Evolutionary conservation across 2,113 vertebrate species (phyloP), one percentile per base, ranked within the genome.

Genomic region (Uria aalge): DNA sequence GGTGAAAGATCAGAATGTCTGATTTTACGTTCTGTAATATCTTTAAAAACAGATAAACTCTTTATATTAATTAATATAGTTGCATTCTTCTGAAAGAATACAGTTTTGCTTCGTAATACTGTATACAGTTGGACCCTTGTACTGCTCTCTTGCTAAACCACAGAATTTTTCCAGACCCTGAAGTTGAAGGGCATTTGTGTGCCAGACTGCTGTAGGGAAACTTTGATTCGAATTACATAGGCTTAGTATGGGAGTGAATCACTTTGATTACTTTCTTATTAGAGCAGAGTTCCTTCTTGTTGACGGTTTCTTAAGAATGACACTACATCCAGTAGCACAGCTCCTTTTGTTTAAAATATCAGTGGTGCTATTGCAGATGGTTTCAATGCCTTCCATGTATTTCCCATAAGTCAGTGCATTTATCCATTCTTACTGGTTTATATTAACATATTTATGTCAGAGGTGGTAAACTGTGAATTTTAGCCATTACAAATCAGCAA

Each of bases 91-190:
- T 67, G 36, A 57, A 80, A 86, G 12, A 88, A 27, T 50, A 43
- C 3, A 1, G 3, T 45, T 95, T 92, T 88, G 32, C 50, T 55
- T 92, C 2, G 1, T 56, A 90, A 40, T n/a, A 21, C 41, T 30
- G 9, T 83, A 48, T 59, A 68, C 17, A 60, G 47, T 87, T 59
- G 69, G 23, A 76, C 29, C 30, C 36, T 43, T 82, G 32, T 71
- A 34, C 67, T 77, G 22, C 24, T 78, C 9, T 64, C 15, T 69
- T 77, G 59, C 85, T 92, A 96, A 85, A 71, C 55, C 66, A 55
- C 84, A 68, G 63, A 69, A 67, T 88, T 95, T 91, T 90, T 94
- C 82, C 79, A 91, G 88, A 83, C n/a, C 79, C 69, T 50, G 72
- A 93, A 78, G 74, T 6, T 84, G 67, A 92, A 68, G 73, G 43